A percentile compares a stretch with the other conserved stretches of the same genome.
Evolutionary conservation across 2,888 invertebrate species (phyloP).

Genomic region (Euclidia mi): DNA sequence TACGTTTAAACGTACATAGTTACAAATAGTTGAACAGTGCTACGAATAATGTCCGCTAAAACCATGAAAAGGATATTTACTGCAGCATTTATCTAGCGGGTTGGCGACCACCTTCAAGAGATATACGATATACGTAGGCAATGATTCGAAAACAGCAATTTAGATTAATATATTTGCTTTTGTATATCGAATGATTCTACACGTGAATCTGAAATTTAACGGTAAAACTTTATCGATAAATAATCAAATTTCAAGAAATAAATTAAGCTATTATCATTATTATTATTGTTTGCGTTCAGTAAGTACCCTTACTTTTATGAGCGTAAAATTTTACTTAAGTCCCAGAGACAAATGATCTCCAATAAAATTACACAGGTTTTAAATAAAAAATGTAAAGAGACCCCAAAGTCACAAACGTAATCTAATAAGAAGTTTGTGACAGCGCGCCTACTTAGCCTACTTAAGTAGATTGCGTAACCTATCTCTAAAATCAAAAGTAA

Average conservation of each 20-base stretch:
- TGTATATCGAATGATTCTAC: constrained; percentile 13
- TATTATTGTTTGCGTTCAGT: too few species aligned
- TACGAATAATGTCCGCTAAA: constrained; percentile 63
- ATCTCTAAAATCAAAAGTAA: constrained; percentile 61
- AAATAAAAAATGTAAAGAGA: constrained; percentile 44
- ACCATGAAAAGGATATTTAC: constrained; percentile 66
- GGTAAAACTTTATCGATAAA: constrained; percentile 1
- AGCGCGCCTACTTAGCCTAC: constrained; percentile 44
- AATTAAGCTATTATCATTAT: too few species aligned
- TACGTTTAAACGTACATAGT: constrained; percentile 25
- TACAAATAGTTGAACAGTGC: constrained; percentile 52
- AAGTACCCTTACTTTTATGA: too few species aligned
- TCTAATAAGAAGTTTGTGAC: constrained; percentile 56
- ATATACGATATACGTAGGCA: constrained; percentile 65
- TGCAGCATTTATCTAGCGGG: constrained; percentile 65
- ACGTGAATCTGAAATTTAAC: too few species aligned
- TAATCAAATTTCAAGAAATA: too few species aligned
- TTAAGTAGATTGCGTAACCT: constrained; percentile 42
- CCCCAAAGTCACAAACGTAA: constrained; percentile 50
- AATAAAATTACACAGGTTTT: constrained; percentile 14
- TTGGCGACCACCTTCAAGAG: constrained; percentile 57
- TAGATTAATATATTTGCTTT: constrained; percentile 38
- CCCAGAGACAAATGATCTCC: constrained; percentile 13
- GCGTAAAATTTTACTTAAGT: too few species aligned
- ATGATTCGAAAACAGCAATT: constrained; percentile 61